These are phyloP conservation scores for Prorops nasuta DNA, from an alignment of 1,140 invertebrate species.

Conservation along the genomic window DNA sequence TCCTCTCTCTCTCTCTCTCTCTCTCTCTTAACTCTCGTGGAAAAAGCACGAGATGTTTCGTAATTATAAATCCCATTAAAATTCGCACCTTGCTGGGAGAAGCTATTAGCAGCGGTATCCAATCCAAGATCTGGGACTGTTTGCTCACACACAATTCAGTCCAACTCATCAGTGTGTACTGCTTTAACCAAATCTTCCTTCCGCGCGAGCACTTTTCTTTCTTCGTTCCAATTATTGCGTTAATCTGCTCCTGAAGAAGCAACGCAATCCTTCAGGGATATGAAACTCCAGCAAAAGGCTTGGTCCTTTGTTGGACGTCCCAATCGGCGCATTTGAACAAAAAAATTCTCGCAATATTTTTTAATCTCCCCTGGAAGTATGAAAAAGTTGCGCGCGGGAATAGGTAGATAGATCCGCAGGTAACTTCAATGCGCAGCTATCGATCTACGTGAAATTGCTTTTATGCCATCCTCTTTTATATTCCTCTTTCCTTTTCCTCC, in stretches of 20 bases:
- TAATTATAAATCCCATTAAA: constrained; percentile 54
- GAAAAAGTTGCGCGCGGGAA: no score
- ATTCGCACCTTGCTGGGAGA: constrained; percentile 36
- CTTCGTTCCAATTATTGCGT: no score
- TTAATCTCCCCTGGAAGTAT: no score
- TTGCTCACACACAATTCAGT: neutral
- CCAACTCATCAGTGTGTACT: neutral
- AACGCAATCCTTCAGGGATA: no score
- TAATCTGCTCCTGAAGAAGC: no score
- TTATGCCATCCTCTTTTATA: neutral
- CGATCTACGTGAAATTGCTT: no score
- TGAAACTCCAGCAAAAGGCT: no score
- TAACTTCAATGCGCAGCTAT: no score
- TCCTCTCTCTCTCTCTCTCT: constrained; percentile 8
- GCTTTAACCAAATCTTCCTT: constrained; percentile 9
- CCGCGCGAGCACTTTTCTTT: neutral
- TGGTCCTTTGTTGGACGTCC: constrained; percentile 5
- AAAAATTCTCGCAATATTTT: neutral
- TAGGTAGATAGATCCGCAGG: no score
- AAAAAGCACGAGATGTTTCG: constrained; percentile 25
- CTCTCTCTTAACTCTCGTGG: no score
- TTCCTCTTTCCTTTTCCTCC: neutral
- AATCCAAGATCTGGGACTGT: no score
- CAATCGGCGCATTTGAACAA: constrained; percentile 21
- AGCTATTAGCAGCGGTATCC: constrained; percentile 45